These are phyloP conservation scores for Macrophya alboannulata DNA, from an alignment of 2,888 invertebrate species.

Conservation along the genomic window DNA sequence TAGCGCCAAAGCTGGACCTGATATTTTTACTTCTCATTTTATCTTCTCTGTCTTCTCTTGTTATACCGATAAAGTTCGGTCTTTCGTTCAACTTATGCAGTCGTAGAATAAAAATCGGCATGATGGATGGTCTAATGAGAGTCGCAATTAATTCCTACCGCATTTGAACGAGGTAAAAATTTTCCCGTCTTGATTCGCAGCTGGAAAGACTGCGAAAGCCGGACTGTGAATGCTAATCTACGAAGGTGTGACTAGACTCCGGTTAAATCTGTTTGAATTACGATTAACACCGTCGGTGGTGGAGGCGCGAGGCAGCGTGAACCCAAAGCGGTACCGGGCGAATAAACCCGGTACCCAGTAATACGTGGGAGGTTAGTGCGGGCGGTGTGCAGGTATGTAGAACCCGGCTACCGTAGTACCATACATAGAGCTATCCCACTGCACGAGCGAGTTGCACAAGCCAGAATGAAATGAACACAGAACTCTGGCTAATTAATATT, in stretches of 20 bases:
- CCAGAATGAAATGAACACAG: slow-evolving; percentile 75
- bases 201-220: not conserved
- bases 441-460: slow-evolving; percentile 54
- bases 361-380: slow-evolving; percentile 29
- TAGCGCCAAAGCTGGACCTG: slow-evolving; percentile 65
- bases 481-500: slow-evolving; percentile 78
- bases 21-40: slow-evolving; percentile 28
- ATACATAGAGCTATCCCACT: no score
- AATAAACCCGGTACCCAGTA: slow-evolving; percentile 50
- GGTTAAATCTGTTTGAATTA: slow-evolving; percentile 73
- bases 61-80: slow-evolving; percentile 12
- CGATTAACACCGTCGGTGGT: slow-evolving; percentile 73
- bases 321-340: slow-evolving; percentile 55
- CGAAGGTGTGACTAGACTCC: slow-evolving; percentile 72
- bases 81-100: no score
- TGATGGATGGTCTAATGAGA: not conserved
- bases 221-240: slow-evolving; percentile 32
- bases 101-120: no score
- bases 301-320: slow-evolving; percentile 63
- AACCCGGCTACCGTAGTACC: not conserved
- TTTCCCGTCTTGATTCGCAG: not conserved
- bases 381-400: slow-evolving; percentile 57
- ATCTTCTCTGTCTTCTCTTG: slow-evolving; percentile 16
- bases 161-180: not conserved
- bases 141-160: not conserved